Evolutionary conservation across 1,140 invertebrate species (phyloP).

Genomic region (Dufourea novaeangliae): DNA sequence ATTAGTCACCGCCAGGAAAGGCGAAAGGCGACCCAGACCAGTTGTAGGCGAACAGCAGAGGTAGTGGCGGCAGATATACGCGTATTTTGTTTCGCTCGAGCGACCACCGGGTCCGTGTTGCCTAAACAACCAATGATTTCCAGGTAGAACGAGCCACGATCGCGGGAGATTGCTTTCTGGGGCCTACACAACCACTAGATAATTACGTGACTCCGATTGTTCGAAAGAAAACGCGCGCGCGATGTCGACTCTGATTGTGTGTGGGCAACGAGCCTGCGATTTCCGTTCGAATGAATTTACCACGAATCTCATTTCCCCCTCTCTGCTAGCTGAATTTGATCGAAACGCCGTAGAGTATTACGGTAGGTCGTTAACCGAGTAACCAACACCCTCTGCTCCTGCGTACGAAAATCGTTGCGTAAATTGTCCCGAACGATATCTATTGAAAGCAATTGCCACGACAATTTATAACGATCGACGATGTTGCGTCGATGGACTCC

Average conservation of each 20-base stretch:
- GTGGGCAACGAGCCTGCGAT: neutral
- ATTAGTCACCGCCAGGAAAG: slow-evolving; percentile 44
- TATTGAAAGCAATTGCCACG: no score
- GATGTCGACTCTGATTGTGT: neutral
- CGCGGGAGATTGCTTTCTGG: slow-evolving; percentile 40
- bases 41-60: neutral
- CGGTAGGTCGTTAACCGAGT: slow-evolving; percentile 43
- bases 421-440: neutral
- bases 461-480: neutral
- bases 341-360: slow-evolving; percentile 32
- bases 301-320: slow-evolving; percentile 37
- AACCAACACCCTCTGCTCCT: neutral
- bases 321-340: slow-evolving; percentile 26
- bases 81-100: slow-evolving; percentile 62
- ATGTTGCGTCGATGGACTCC: neutral
- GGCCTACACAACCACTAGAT: neutral
- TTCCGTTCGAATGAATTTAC: neutral
- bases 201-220: slow-evolving; percentile 33
- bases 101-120: slow-evolving; percentile 46
- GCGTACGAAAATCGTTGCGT: neutral
- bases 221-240: neutral
- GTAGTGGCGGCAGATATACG: slow-evolving; percentile 39
- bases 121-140: slow-evolving; percentile 47
- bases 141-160: slow-evolving; percentile 42
- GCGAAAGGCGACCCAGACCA: slow-evolving; percentile 46